Base-by-base conservation (phyloP, 2,888 invertebrate genomes). In the Aricia artaxerxes region DNA sequence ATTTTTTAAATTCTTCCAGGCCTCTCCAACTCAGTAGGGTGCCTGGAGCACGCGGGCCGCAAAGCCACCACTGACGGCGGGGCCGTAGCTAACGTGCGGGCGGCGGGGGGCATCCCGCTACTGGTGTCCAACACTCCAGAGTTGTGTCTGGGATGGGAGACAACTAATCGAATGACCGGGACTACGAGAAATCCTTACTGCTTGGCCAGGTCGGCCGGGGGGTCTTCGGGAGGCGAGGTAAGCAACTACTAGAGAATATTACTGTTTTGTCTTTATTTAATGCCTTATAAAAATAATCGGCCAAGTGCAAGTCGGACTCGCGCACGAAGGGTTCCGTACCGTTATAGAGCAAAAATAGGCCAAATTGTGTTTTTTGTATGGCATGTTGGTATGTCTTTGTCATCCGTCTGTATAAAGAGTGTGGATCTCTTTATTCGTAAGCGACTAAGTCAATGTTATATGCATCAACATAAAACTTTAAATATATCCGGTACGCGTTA, bases 161-260 rank as follows among this genome's bases (percentile, higher is more conserved):
- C 97, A 9, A 95, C 95, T 78, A 98, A 98, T 88, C 95, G 96
- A 78, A 93, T 98, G 1, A 96, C 96, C 61, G 98, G 99, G 0
- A 92, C 96, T 64, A 97, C 98, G 0, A 95, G 95, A 82, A 99
- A 99, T 92, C 98, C 99, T 0, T 98, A 98, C 88, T 96, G 98
- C 86, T 94, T 96, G 1, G 95, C 95, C 0, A 95, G 96, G 83
- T 97, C 96, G 0, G 94, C 97, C 0, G 99, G 98, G 0, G 99
- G 99, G 4, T 98, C 98, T 53, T 98, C 98, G 1, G 98, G 98
- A 60, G 97, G 97, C 11, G 98, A 98, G 95, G 97, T 97, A 85
- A 84, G 89, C 49, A 40, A 6, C 40, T 0, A 40, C 5, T 40
- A 2, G 35, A 35, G 35, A 35, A 35, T 35, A 24, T 24, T 24